Base-by-base conservation (phyloP, 23 tunicate species). In the Halocynthia aurantium region DNA sequence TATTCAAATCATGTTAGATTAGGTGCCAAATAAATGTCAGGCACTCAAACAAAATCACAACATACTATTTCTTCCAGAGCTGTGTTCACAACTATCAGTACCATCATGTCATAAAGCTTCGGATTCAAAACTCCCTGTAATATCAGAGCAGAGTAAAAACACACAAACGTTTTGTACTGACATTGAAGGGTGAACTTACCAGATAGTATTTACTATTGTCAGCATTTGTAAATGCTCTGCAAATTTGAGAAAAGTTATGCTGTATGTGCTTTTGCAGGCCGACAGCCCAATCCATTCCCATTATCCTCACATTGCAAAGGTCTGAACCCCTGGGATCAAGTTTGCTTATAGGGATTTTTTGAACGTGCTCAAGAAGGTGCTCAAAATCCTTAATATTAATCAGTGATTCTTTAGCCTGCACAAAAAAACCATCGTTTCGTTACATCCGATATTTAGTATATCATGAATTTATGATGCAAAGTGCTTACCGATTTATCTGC, bases 251-350 rank as follows among this genome's bases (percentile, higher is more conserved):
- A 49, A 74, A 74, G 15, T 74, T 54, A 10, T 20, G 11, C 15
- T 15, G 78, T 19, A 74, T 55, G 10, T 7, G 78, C 31, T 74
- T 74, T 44, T 74, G 78, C 0, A 74, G 64, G 56, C 60, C 50
- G 22, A 74, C 19, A 12, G 78, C 78, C 78, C 78, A 74, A 22
- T 55, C 64, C 8, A 74, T 56, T 20, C 78, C 78, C 78, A 74
- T 74, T 21, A 64, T 18, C 8, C 20, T 44, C 19, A 56, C 15
- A 54, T 74, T 56, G 57, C 78, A 74, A 8, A 74, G 21, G 20
- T 51, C 78, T 12, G 20, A 50, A 13, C 78, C 78, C 8, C 78
- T 20, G 0, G 12, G 13, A 56, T 74, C 78, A 8, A 74, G 15
- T n/a, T 54, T 74, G 55, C 18, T 7, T 20, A 74, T 20, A 8